Percentiles rank a stretch among this genome's conserved stretches.
phyloP scores from a whole-genome alignment of 2,797 vertebrate genomes.

The Sebastes aleutianus region DNA sequence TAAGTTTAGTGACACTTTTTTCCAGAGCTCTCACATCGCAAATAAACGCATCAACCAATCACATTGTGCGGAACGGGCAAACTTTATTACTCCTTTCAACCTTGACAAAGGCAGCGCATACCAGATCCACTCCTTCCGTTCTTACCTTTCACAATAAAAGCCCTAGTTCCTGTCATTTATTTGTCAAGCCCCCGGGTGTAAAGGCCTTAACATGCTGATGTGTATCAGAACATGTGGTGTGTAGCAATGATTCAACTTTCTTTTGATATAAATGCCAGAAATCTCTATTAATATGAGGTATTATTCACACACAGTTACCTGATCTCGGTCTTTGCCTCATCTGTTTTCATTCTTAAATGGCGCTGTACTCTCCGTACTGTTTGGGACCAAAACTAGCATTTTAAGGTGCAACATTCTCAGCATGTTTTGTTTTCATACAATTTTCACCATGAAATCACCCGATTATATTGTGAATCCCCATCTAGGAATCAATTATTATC shows the following conservation, averaged over 20 bases:
- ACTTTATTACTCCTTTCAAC: too few species aligned
- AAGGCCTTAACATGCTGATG: not conserved
- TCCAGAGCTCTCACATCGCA: not conserved
- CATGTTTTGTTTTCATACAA: not conserved
- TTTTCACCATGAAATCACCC: not conserved
- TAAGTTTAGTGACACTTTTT: not conserved
- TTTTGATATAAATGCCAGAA: not conserved
- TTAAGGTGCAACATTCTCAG: not conserved
- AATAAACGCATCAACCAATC: not conserved
- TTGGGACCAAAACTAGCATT: not conserved
- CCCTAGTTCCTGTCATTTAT: not conserved
- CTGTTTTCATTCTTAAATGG: not conserved
- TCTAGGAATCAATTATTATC: not conserved
- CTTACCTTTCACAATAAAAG: not conserved
- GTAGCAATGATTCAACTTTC: not conserved
- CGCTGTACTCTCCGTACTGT: not conserved
- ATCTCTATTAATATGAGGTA: not conserved
- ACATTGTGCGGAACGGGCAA: not conserved
- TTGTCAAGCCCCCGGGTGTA: not conserved
- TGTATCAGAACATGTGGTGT: not conserved
- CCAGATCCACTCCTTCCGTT: not conserved
- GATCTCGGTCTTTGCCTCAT: not conserved
- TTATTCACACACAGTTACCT: not conserved
- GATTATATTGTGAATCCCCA: not conserved
- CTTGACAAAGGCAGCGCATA: rapidly evolving